Evolutionary conservation across 2,113 vertebrate species (phyloP).

Genomic region (Scomber colias): DNA sequence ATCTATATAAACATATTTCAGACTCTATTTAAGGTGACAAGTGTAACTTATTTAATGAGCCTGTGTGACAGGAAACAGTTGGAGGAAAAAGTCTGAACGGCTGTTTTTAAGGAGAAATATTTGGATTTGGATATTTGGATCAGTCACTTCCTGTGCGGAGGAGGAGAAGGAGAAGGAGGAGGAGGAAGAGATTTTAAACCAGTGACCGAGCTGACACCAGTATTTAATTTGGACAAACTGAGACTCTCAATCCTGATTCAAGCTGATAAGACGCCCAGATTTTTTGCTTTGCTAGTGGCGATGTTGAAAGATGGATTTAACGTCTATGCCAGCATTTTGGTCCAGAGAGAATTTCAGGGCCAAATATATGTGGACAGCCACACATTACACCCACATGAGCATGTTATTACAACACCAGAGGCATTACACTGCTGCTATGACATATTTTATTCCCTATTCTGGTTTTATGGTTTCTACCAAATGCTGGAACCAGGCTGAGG

Average conservation of each 20-base stretch:
- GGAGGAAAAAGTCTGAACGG: conserved; percentile 15
- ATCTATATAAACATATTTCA: neutral
- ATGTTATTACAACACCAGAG: no score
- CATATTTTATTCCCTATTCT: no score
- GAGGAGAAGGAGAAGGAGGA: neutral
- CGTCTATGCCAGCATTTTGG: neutral
- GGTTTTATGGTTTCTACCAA: no score
- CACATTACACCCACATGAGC: neutral
- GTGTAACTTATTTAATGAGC: conserved; percentile 17
- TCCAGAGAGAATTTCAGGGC: conserved; percentile 8
- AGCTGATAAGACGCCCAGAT: conserved; percentile 19
- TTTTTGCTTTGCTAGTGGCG: neutral
- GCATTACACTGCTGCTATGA: no score
- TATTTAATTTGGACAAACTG: conserved; percentile 32
- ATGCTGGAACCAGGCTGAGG: no score
- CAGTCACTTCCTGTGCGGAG: conserved; percentile 37
- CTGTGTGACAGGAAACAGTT: conserved; percentile 18
- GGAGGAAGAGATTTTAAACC: conserved; percentile 13
- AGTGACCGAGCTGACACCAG: conserved; percentile 26
- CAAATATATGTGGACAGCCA: conserved; percentile 25
- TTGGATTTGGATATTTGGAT: conserved; percentile 46
- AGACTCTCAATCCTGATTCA: neutral
- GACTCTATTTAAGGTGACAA: neutral
- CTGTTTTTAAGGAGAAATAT: conserved; percentile 36
- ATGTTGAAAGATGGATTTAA: conserved; percentile 22